Evolutionary conservation across 2,113 vertebrate genomes (phyloP), one percentile per base, ranked within the genome.

Genomic region (Bubalus kerabau): DNA sequence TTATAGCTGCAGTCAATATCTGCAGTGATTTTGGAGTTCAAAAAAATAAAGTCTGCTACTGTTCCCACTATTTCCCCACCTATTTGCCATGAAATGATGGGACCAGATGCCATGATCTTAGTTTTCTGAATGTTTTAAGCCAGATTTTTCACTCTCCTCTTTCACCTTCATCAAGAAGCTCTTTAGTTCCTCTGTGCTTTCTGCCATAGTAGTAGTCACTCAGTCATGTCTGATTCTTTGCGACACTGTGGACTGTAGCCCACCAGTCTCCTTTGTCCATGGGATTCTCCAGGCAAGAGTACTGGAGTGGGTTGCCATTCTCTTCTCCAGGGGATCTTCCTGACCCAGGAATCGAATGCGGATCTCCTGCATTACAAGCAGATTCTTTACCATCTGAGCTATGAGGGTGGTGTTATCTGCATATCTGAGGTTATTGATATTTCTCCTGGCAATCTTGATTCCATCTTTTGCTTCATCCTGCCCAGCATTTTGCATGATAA

Each of bases 171-270:
- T 71, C 67, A 36, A 40, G 19, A 71, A 19, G n/a, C 67, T 40
- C 67, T 40, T 71, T 3, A 36, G 9, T 40, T 71, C 67, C 19
- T 71, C n/a, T 71, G 36, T 71, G n/a, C 19, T 71, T 23, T 71
- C 64, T 71, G 64, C n/a, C n/a, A 36, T 21, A 62, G 60, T 30
- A 62, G 28, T 7, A 30, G 59, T 60, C 59, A 30, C 59, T 60
- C 13, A 30, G 6, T 30, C 13, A 0, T 62, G 12, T 62, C 60
- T 0, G 0, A 30, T 13, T 62, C 13, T 62, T 6, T 62, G 28
- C 28, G 6, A 30, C 28, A 2, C 60, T 15, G 13, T 62, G 60
- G 60, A 62, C 60, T 62, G 13, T 62, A 30, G 13, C 60, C 60
- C 15, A 13, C 60, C 60, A 62, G 60, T 15, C 1, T 62, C 28